These are phyloP conservation scores for Dysdera silvatica DNA, from an alignment of 1,140 invertebrate genomes.

Conservation along the genomic window DNA sequence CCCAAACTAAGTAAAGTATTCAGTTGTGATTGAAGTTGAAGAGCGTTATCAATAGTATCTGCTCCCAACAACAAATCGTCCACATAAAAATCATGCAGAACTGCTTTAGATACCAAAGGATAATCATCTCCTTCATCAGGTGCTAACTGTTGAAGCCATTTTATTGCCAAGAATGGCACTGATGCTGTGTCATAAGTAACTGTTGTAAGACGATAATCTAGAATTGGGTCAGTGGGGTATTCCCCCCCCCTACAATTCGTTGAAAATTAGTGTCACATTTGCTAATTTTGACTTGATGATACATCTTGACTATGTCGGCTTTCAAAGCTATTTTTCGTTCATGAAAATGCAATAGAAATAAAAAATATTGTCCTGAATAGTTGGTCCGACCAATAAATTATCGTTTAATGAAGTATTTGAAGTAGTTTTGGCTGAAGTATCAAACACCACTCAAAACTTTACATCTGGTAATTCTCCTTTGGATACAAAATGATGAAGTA, in stretches of 20 bases:
- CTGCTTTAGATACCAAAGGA: constrained; percentile 22
- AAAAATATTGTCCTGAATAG: constrained; percentile 28
- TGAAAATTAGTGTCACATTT: background rate
- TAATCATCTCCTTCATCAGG: constrained; percentile 26
- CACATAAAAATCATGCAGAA: constrained; percentile 32
- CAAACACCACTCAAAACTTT: background rate
- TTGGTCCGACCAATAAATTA: background rate
- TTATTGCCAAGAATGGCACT: constrained; percentile 39
- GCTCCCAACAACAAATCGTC: constrained; percentile 36
- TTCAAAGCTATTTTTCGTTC: constrained; percentile 11
- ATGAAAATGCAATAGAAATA: constrained; percentile 33
- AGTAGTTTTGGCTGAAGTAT: too few relatives aligned
- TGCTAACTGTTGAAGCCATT: constrained; percentile 35
- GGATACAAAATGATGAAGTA: too few relatives aligned
- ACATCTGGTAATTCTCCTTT: too few relatives aligned
- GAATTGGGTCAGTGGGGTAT: constrained; percentile 21
- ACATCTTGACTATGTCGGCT: constrained; percentile 33
- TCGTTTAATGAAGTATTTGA: background rate
- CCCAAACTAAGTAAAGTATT: too few relatives aligned
- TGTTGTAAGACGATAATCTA: constrained; percentile 36
- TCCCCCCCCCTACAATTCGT: constrained; percentile 34
- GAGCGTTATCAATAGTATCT: constrained; percentile 23
- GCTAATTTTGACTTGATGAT: constrained; percentile 1
- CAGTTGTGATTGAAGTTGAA: constrained; percentile 30
- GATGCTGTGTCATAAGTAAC: constrained; percentile 40